A percentile compares a stretch with the other conserved stretches of the same genome.
Conservation (phyloP, 2,113 vertebrate species). For the Mohoua ochrocephala region DNA sequence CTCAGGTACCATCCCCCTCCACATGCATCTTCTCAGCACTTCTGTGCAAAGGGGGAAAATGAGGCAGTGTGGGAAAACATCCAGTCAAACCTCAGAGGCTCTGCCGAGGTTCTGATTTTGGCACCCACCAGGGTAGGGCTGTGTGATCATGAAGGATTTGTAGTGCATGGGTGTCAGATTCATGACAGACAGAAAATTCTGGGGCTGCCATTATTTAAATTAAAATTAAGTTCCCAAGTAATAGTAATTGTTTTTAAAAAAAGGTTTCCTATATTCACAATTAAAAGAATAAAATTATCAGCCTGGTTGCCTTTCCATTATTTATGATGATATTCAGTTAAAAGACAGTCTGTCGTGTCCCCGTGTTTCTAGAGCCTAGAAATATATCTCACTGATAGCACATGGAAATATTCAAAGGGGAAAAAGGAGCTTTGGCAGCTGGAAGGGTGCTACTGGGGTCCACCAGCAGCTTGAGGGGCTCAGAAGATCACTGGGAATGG, state of each 20-base stretch:
- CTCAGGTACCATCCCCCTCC: neutral
- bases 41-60: neutral
- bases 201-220: neutral
- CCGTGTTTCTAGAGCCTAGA: neutral
- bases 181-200: neutral
- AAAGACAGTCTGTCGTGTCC: neutral
- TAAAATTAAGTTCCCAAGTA: neutral
- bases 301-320: neutral
- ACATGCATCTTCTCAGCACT: neutral
- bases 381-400: neutral
- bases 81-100: neutral
- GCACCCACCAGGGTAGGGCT: neutral
- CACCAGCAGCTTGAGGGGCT: neutral
- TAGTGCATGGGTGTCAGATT: neutral
- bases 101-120: neutral
- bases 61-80: constrained; percentile 13
- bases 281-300: neutral
- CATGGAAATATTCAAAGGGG: neutral
- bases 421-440: neutral
- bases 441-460: neutral
- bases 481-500: neutral
- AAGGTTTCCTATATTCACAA: neutral
- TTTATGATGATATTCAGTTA: neutral
- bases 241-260: neutral
- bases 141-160: neutral